Evolutionary conservation across 2,888 invertebrate genomes (phyloP), one percentile per base, ranked within the genome.

Genomic region (Acronicta psi): DNA sequence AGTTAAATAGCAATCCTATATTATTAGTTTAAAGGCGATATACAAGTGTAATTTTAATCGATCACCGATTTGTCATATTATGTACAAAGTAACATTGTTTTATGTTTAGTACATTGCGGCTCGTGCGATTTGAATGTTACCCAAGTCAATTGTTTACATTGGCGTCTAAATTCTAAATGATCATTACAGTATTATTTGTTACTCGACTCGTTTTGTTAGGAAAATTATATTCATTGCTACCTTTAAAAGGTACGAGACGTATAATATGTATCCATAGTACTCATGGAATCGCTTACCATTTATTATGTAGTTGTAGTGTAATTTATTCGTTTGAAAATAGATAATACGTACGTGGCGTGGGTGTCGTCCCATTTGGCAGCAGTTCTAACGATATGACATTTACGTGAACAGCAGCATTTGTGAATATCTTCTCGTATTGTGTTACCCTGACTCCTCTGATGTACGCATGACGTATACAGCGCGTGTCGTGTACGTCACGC

Each of bases 161-260:
- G 71, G 51, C 61, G 18, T 47, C 66, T 51, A 58, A 62, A 66
- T 74, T 74, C 41, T 55, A 66, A 65, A 73, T 56, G 25, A 61
- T 53, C 52, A 36, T 34, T 52, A 40, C 60, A 73, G 73, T 71
- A 71, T 69, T 69, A 73, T 58, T 63, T 69, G 65, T 64, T 68
- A 58, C 23, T 52, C 8, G 49, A 23, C 23, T 54, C 47, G 46
- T 69, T 65, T 64, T 57, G 43, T 43, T 69, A 58, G 40, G 53
- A 64, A 45, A 51, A 67, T 57, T 64, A 23, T 54, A 51, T 41
- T 53, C 23, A 9, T 9, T 25, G 31, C 42, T 57, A 43, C 69
- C 62, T 68, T 70, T 16, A 49, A 59, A 63, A 73, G 70, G 72
- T 46, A 40, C 34, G 25, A 9, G 37, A 11, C 29, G 14, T 34